Evolutionary conservation across 1,140 invertebrate species (phyloP).

Genomic region (Microplitis demolitor): DNA sequence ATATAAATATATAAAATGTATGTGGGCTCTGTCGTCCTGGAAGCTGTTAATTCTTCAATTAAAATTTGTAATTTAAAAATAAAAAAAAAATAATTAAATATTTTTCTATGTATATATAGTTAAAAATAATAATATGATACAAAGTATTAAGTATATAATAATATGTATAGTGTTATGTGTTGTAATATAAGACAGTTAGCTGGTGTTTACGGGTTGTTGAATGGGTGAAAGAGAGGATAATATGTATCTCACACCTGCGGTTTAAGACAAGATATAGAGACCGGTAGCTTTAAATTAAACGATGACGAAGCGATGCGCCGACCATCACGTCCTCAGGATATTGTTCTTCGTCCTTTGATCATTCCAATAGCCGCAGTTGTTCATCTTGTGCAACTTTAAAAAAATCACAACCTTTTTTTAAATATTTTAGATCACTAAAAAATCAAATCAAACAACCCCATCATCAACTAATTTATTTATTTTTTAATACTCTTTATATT

Average conservation of each 20-base stretch:
- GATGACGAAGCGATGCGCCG: slow-evolving; percentile 13
- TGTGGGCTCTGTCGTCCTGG: too few species aligned
- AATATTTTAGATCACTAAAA: too few species aligned
- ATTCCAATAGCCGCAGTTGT: slow-evolving; percentile 17
- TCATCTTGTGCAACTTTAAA: neutral
- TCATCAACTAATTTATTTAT: too few species aligned
- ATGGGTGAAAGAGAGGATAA: neutral
- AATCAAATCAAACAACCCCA: too few species aligned
- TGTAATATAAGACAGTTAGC: neutral
- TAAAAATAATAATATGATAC: neutral
- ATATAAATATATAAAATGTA: too few species aligned
- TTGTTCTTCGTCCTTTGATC: slow-evolving; percentile 21
- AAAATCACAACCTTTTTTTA: too few species aligned
- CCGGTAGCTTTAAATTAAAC: slow-evolving; percentile 24
- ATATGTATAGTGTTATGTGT: neutral
- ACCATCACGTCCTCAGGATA: slow-evolving; percentile 9
- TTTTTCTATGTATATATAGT: neutral
- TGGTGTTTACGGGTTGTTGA: neutral
- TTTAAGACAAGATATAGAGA: slow-evolving; percentile 2
- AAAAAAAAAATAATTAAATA: too few species aligned
- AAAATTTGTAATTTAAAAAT: too few species aligned
- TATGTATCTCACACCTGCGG: slow-evolving; percentile 15
- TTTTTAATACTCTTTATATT: too few species aligned
- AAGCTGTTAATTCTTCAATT: too few species aligned
- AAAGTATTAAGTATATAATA: neutral